Percentiles rank a stretch among this genome's conserved stretches.
Evolutionary conservation across 2,797 vertebrate genomes (phyloP).

Genomic region (Phoeniculus purpureus): DNA sequence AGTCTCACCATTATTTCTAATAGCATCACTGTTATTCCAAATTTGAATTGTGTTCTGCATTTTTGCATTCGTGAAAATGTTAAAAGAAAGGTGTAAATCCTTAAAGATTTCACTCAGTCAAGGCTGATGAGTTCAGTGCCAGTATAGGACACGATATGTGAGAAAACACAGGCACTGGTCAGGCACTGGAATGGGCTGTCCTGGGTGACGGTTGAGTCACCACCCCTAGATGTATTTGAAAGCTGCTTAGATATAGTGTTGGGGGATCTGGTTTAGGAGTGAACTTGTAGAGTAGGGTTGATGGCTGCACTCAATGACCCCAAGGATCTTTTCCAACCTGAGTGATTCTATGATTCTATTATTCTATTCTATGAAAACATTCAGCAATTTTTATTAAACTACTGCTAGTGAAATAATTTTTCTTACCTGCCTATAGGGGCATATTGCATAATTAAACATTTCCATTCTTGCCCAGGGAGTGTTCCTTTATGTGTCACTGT

Average conservation of each 20-base stretch:
- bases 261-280: no score
- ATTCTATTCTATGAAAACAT: no score
- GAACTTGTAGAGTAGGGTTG: no score
- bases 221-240: no score
- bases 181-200: no score
- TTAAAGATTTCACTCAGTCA: not conserved
- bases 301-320: no score
- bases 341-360: no score
- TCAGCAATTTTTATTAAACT: not conserved
- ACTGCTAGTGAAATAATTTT: not conserved
- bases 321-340: no score
- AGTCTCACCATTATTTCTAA: not conserved
- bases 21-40: not conserved
- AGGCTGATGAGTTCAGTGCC: not conserved
- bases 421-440: not conserved
- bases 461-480: not conserved
- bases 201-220: no score
- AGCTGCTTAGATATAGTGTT: no score
- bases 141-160: not conserved
- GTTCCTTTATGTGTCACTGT: not conserved
- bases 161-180: no score
- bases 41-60: not conserved
- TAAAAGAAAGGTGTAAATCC: not conserved
- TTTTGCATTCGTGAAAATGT: slow-evolving; percentile 4
- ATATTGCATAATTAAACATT: not conserved